Evolutionary conservation across 2,113 vertebrate genomes (phyloP).

Genomic region (Aphelocoma coerulescens): DNA sequence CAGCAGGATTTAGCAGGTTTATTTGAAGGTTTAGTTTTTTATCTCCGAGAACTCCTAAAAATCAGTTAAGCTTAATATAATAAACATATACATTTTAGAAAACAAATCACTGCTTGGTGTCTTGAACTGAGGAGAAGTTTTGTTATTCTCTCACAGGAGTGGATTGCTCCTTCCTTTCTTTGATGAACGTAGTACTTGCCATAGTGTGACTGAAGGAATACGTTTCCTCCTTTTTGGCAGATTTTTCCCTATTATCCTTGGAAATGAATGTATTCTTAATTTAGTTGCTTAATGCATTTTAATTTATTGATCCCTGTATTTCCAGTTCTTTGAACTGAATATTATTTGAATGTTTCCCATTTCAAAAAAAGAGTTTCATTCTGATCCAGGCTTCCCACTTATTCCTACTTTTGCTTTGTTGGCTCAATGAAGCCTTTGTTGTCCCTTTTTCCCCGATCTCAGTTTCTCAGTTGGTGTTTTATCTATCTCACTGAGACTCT

Average conservation of each 20-base stretch:
- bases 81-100: neutral
- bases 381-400: neutral
- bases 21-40: neutral
- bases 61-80: neutral
- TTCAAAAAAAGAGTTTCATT: neutral
- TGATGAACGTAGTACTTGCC: neutral
- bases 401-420: neutral
- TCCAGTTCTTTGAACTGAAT: neutral
- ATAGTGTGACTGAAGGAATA: neutral
- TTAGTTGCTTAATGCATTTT: neutral
- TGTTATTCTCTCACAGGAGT: neutral
- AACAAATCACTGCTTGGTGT: neutral
- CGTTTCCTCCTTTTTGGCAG: neutral
- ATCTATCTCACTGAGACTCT: neutral
- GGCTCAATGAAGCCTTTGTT: neutral
- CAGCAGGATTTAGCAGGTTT: neutral
- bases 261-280: neutral
- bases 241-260: neutral
- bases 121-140: neutral
- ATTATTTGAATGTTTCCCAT: neutral
- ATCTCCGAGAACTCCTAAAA: neutral
- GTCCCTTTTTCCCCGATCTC: fast-evolving
- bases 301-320: neutral
- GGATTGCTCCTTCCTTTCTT: neutral
- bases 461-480: neutral